Percentiles rank a stretch among this genome's conserved stretches.
These are phyloP conservation scores for Hippolais icterina DNA, from an alignment of 2,113 vertebrate species.

Conservation along the genomic window DNA sequence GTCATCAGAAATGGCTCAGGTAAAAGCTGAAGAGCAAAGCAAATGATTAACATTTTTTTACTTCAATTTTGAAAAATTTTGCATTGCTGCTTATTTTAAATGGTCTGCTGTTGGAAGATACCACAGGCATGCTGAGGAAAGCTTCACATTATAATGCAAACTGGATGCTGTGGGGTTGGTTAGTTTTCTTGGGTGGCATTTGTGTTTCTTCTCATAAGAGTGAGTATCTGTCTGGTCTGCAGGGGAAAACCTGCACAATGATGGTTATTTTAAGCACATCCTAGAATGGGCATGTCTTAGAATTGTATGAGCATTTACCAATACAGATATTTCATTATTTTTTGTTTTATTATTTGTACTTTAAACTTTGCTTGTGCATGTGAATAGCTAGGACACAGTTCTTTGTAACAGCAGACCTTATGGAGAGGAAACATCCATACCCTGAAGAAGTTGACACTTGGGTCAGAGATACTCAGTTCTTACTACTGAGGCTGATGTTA, in stretches of 20 bases:
- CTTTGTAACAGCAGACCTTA: background rate
- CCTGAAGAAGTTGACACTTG: background rate
- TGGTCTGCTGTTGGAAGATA: background rate
- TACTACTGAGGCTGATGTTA: background rate
- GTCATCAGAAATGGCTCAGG: background rate
- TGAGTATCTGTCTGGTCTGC: background rate
- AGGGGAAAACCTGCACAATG: background rate
- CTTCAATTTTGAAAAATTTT: background rate
- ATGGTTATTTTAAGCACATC: background rate
- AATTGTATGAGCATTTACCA: background rate
- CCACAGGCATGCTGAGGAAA: background rate
- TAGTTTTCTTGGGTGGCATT: background rate
- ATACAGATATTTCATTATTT: background rate
- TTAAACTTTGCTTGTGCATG: background rate
- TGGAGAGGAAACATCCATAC: background rate
- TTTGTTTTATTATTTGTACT: background rate
- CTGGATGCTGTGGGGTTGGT: background rate
- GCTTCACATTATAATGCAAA: background rate
- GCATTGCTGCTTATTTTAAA: background rate
- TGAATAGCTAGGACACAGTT: background rate
- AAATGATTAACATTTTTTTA: background rate
- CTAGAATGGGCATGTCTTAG: background rate
- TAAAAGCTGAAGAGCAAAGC: background rate
- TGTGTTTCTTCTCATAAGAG: background rate
- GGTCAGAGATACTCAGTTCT: background rate